phyloP scores from a whole-genome alignment of 2,888 invertebrate genomes.

The Eristalinus aeneus region DNA sequence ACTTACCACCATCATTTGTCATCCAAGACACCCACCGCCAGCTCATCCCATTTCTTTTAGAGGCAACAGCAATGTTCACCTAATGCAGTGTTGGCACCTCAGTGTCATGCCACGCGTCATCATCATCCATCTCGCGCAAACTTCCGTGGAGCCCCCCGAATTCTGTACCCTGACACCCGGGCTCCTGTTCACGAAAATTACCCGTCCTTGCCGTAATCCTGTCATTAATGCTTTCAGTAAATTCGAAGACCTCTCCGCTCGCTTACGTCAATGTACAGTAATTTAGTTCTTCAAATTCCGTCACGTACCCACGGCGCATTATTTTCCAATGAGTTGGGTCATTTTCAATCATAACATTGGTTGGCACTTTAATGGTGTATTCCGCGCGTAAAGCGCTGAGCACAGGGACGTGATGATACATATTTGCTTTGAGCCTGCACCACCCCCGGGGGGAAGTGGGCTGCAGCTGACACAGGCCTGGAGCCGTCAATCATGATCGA shows the following conservation, averaged over 20 bases:
- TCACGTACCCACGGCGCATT: constrained; percentile 16
- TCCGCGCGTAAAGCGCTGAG: not conserved
- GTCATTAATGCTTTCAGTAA: constrained; percentile 39
- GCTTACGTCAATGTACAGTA: constrained; percentile 41
- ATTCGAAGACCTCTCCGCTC: constrained; percentile 12
- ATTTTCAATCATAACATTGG: constrained; percentile 16
- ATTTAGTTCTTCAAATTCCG: constrained; percentile 49
- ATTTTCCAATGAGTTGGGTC: constrained; percentile 7
- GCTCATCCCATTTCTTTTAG: not conserved
- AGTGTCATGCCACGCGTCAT: not conserved
- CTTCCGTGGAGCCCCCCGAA: not conserved
- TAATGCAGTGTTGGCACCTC: not conserved
- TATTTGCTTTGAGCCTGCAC: not conserved
- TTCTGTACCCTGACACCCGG: not conserved
- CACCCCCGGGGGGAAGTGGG: not conserved
- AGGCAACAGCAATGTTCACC: not conserved
- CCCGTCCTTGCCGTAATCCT: constrained; percentile 29
- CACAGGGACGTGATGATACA: constrained; percentile 3
- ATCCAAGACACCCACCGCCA: not conserved
- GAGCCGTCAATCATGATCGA: constrained; percentile 6
- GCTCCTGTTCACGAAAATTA: constrained; percentile 29
- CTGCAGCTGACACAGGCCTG: not conserved
- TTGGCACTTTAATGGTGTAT: constrained; percentile 19
- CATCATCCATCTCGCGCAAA: not conserved
- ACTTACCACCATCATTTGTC: not conserved